phyloP scores from a whole-genome alignment of 2,888 invertebrate species.

The Erebia palarica region DNA sequence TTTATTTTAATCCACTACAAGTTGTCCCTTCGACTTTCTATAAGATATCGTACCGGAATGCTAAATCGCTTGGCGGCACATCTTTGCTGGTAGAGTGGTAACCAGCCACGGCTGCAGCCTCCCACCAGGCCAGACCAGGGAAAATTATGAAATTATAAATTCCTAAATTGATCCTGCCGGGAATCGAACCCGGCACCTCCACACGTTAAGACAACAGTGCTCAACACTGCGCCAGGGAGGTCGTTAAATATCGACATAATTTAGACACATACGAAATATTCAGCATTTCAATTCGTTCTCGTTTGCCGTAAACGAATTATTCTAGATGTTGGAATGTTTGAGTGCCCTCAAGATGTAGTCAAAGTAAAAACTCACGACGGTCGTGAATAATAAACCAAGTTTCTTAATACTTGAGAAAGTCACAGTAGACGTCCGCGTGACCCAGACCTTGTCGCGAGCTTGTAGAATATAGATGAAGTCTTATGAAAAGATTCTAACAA shows the following conservation, averaged over 20 bases:
- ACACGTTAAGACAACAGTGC: too few species aligned
- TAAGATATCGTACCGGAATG: too few species aligned
- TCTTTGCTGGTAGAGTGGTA: too few species aligned
- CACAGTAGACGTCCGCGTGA: conserved; percentile 2
- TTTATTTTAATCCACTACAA: too few species aligned
- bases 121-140: too few species aligned
- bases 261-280: neutral
- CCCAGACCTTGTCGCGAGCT: conserved; percentile 18
- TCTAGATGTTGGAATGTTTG: neutral
- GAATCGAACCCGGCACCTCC: too few species aligned
- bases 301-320: conserved; percentile 5
- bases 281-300: neutral
- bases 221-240: too few species aligned
- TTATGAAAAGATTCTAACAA: conserved; percentile 13
- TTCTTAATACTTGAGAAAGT: conserved; percentile 16
- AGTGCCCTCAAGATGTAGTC: neutral
- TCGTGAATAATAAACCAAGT: conserved; percentile 15
- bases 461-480: conserved; percentile 20
- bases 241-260: neutral
- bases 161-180: too few species aligned
- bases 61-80: too few species aligned
- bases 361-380: conserved; percentile 10
- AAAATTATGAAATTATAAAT: too few species aligned
- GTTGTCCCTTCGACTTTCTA: too few species aligned
- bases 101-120: too few species aligned